phyloP scores from a whole-genome alignment of 2,113 vertebrate species.

The Notothenia coriiceps region DNA sequence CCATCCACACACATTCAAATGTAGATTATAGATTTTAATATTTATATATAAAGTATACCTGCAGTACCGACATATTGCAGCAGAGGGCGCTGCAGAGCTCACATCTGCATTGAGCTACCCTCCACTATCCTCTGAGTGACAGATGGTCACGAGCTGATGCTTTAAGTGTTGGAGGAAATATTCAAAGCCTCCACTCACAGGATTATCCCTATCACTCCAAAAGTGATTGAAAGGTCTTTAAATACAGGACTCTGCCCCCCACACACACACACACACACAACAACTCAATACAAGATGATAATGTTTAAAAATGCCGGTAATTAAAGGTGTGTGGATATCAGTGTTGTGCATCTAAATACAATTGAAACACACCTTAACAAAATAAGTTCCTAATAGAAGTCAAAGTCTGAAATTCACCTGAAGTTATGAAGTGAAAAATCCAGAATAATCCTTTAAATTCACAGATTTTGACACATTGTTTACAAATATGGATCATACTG shows the following conservation, averaged over 20 bases:
- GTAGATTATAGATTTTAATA: not conserved
- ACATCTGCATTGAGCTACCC: not conserved
- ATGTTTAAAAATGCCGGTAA: not conserved
- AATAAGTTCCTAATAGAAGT: no score
- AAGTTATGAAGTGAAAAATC: not conserved
- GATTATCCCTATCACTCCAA: constrained; percentile 46
- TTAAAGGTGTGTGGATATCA: not conserved
- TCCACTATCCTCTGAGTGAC: constrained; percentile 15
- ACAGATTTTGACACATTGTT: not conserved
- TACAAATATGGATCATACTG: no score
- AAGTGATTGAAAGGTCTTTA: constrained; percentile 24
- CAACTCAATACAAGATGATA: not conserved
- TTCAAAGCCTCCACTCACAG: constrained; percentile 32
- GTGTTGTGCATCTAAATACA: no score
- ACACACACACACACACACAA: no score
- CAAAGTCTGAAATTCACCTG: not conserved
- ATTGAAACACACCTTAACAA: no score
- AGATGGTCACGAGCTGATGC: constrained; percentile 36
- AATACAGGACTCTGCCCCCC: not conserved
- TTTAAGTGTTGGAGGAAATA: constrained; percentile 40
- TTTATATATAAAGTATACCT: not conserved
- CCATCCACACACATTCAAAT: constrained; percentile 7
- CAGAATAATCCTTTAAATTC: not conserved
- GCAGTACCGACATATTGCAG: not conserved
- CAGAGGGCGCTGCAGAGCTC: constrained; percentile 56